Evolutionary conservation across 1,140 invertebrate species (phyloP), one percentile per base, ranked within the genome.

Genomic region (Drosophila oshimai): DNA sequence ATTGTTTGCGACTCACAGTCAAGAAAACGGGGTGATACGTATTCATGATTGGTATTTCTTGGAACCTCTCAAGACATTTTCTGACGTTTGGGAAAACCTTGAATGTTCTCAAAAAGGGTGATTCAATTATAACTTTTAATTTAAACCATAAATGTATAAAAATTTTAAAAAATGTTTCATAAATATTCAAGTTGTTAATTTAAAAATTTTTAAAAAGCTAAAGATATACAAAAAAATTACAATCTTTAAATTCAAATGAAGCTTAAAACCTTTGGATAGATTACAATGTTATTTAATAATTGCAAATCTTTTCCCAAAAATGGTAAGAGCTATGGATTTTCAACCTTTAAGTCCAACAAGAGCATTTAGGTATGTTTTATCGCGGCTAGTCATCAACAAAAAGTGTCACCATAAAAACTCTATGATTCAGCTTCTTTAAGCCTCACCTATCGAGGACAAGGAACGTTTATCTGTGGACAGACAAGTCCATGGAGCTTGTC

Each of bases 401-500:
- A 18, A 12, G 7, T 37, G 12, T 7, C 1, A 18, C 6, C 17
- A 41, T 57, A 70, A 70, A 70, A 70, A 65, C 31, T 29, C 13
- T 28, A 39, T 31, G 57, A 64, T 49, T 24, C 26, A 49, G 41
- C 41, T 24, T 22, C 24, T 26, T 22, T 60, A n/a, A 15, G 6
- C 24, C n/a, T 15, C 13, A 24, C 15, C 42, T 37, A 37, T 49
- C 12, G 13, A 22, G 15, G 10, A 50, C 20, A 22, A 64, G 18
- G 26, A 37, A 61, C 50, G 55, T 47, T 61, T 73, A 73, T 73
- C 68, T 64, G 20, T n/a, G 34, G 68, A 46, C 49, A 64, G 46
- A 60, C 47, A 74, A 70, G 45, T 47, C 54, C 60, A 49, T 73
- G 47, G 41, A 47, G 33, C 44, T 67, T 71, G 57, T 73, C 49